A percentile compares a stretch with the other conserved stretches of the same genome.
These are phyloP conservation scores for Bilobella aurantiaca DNA, from an alignment of 1,140 invertebrate genomes.

Conservation along the genomic window DNA sequence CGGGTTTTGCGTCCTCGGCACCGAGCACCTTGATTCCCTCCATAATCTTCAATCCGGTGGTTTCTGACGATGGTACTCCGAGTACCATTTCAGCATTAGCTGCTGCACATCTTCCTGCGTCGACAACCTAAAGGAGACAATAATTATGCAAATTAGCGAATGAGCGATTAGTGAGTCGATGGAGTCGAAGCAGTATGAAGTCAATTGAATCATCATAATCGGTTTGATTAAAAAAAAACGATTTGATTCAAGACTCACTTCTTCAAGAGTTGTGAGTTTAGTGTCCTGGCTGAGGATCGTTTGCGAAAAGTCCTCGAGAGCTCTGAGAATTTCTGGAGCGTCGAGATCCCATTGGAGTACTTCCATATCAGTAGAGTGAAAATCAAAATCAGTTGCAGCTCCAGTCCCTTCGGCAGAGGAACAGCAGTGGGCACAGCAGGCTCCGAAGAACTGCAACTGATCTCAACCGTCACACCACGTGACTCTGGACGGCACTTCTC, in stretches of 20 bases:
- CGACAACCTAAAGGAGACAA: background rate
- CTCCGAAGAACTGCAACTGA: slow-evolving; percentile 20
- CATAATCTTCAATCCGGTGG: background rate
- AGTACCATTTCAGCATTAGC: background rate
- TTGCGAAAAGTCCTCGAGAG: slow-evolving; percentile 26
- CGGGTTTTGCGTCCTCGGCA: background rate
- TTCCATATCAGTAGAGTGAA: slow-evolving; percentile 26
- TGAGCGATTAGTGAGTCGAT: too few relatives aligned
- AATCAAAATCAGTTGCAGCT: slow-evolving; percentile 19
- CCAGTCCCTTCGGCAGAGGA: slow-evolving; percentile 35
- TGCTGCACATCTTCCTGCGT: background rate
- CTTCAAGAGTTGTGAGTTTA: slow-evolving; percentile 13
- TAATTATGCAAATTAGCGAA: too few relatives aligned
- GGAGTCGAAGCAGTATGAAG: background rate
- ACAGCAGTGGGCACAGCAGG: slow-evolving; percentile 33
- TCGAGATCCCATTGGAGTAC: slow-evolving; percentile 27
- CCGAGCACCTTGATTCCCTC: background rate
- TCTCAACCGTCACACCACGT: background rate
- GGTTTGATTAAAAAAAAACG: background rate
- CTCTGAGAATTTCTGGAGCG: slow-evolving; percentile 30
- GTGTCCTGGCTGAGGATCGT: slow-evolving; percentile 23
- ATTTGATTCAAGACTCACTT: slow-evolving; percentile 13
- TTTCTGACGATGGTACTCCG: background rate
- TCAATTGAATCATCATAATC: background rate
- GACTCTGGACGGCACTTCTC: background rate